Conservation (phyloP, 2,888 invertebrate genomes). For the Abrostola triplasia region DNA sequence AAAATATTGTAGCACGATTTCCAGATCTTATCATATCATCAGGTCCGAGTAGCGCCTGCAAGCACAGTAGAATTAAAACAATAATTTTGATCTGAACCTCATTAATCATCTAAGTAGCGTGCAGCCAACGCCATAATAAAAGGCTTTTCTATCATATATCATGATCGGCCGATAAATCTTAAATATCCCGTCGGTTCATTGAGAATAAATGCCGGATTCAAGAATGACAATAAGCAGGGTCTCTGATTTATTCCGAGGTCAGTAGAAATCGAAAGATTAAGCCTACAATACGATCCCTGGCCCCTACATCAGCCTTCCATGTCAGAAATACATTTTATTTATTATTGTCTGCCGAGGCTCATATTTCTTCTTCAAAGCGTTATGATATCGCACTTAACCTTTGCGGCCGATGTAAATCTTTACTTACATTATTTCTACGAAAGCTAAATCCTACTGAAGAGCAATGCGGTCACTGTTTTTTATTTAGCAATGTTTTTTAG, state of each 20-base stretch:
- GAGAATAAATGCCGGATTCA: constrained; percentile 46
- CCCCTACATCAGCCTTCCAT: constrained; percentile 49
- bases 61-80: constrained; percentile 42
- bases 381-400: constrained; percentile 60
- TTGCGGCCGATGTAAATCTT: constrained; percentile 58
- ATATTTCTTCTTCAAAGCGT: constrained; percentile 63
- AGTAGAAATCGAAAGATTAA: constrained; percentile 53
- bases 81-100: constrained; percentile 49
- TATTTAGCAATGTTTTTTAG: constrained; percentile 30
- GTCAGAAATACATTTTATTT: constrained; percentile 57
- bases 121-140: constrained; percentile 49
- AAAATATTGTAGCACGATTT: neutral
- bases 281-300: constrained; percentile 42
- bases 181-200: constrained; percentile 49
- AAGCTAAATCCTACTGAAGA: constrained; percentile 38
- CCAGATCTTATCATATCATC: neutral
- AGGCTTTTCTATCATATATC: constrained; percentile 43
- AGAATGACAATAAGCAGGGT: constrained; percentile 53
- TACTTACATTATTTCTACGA: constrained; percentile 5
- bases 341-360: constrained; percentile 53
- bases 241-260: constrained; percentile 47
- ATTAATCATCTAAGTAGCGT: constrained; percentile 53
- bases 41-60: constrained; percentile 2
- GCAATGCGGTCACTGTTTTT: constrained; percentile 10
- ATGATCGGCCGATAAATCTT: constrained; percentile 51